Percentiles rank a stretch among this genome's conserved stretches.
Evolutionary conservation across 2,888 invertebrate species (phyloP).

Genomic region (Oscheius sp.): DNA sequence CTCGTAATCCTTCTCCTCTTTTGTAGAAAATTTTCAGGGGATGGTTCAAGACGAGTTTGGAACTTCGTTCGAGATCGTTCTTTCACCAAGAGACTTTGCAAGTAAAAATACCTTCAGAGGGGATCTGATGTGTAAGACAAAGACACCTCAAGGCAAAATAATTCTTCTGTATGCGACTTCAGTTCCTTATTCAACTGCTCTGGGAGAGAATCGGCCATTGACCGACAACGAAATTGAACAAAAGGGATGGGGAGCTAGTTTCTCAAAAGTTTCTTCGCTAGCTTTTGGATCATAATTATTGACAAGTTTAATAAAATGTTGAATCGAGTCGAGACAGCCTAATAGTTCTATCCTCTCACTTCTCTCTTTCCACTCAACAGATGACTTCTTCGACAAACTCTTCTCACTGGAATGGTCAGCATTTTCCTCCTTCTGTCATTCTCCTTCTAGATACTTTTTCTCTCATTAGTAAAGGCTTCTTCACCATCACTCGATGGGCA

Average conservation of each 20-base stretch:
- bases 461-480: not conserved
- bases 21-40: not conserved
- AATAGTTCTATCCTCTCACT: too few relatives aligned
- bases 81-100: conserved; percentile 10
- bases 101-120: conserved; percentile 16
- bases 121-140: conserved; percentile 24
- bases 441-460: not conserved
- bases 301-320: too few relatives aligned
- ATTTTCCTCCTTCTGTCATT: not conserved
- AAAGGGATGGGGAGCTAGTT: not conserved
- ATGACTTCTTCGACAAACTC: not conserved
- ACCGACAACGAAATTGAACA: not conserved
- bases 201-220: conserved; percentile 20
- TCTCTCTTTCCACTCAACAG: too few relatives aligned
- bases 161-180: conserved; percentile 14
- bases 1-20: not conserved
- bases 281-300: not conserved
- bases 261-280: conserved; percentile 3
- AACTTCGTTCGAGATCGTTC: conserved; percentile 16
- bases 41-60: conserved; percentile 21
- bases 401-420: not conserved
- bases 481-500: not conserved
- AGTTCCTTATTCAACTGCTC: conserved; percentile 4
- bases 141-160: conserved; percentile 18
- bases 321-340: too few relatives aligned